Conservation (phyloP, 64 coral and sea anemone genomes). For the Trachythela sp. region DNA sequence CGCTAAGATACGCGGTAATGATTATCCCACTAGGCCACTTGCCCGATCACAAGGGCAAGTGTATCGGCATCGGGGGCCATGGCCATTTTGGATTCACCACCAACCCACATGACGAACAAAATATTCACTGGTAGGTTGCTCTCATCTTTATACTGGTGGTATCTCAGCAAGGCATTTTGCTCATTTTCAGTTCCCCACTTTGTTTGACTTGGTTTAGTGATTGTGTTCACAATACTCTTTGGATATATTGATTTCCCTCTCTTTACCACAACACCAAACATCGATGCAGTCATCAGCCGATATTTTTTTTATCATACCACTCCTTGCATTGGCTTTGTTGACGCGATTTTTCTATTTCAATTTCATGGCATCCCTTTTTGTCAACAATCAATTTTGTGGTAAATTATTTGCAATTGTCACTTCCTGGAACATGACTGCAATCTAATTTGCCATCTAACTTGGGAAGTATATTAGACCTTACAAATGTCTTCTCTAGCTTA, state of each 20-base stretch:
- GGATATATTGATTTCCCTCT: conserved; percentile 27
- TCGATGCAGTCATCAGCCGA: conserved; percentile 40
- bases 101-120: conserved; percentile 17
- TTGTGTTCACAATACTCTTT: conserved; percentile 43
- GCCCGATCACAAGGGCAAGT: conserved; percentile 35
- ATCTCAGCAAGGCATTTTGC: conserved; percentile 29
- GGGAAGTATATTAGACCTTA: background rate
- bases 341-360: conserved; percentile 31
- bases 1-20: no score
- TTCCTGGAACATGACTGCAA: conserved; percentile 29
- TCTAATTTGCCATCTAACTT: background rate
- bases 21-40: conserved; percentile 26
- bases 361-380: conserved; percentile 24
- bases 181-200: conserved; percentile 31
- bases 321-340: background rate
- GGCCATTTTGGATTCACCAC: conserved; percentile 39
- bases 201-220: conserved; percentile 36
- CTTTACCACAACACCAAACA: conserved; percentile 32
- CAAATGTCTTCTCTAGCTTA: background rate
- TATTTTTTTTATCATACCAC: conserved; percentile 29
- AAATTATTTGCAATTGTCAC: background rate
- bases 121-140: conserved; percentile 13
- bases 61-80: conserved; percentile 47
- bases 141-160: conserved; percentile 14
- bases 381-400: conserved; percentile 16